Conservation (phyloP, 2,797 vertebrate genomes). For the Thripadectes ignobilis region DNA sequence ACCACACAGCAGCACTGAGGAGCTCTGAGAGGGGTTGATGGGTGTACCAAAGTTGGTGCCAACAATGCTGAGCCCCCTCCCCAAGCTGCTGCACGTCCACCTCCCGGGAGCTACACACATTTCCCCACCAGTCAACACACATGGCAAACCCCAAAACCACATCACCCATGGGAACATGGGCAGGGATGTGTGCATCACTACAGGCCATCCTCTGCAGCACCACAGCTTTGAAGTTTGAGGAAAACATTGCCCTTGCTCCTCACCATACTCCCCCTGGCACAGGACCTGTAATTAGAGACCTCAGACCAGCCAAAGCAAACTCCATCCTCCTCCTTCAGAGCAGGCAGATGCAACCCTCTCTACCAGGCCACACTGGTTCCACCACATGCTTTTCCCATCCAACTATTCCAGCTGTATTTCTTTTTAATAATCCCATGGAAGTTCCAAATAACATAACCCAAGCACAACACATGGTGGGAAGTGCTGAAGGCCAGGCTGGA, state of each 20-base stretch:
- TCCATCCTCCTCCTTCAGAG: background rate
- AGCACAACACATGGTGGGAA: background rate
- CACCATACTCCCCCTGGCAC: background rate
- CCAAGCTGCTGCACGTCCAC: rapidly evolving
- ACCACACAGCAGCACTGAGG: rapidly evolving
- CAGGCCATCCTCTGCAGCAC: background rate
- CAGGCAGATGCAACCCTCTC: background rate
- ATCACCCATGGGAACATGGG: rapidly evolving
- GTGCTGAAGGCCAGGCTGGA: background rate
- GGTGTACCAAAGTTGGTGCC: rapidly evolving
- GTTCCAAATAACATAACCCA: background rate
- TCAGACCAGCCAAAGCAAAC: background rate
- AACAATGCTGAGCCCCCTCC: background rate
- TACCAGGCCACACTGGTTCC: background rate
- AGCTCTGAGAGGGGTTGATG: background rate
- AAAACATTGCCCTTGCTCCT: background rate
- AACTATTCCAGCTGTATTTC: background rate
- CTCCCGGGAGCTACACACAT: background rate
- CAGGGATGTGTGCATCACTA: background rate
- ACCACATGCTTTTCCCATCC: rapidly evolving
- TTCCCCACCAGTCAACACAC: rapidly evolving
- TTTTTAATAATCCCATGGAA: background rate
- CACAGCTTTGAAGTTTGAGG: background rate
- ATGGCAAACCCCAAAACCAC: background rate
- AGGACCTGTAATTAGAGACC: background rate